Evolutionary conservation across 2,113 vertebrate species (phyloP).

Genomic region (Porphyrio hochstetteri): DNA sequence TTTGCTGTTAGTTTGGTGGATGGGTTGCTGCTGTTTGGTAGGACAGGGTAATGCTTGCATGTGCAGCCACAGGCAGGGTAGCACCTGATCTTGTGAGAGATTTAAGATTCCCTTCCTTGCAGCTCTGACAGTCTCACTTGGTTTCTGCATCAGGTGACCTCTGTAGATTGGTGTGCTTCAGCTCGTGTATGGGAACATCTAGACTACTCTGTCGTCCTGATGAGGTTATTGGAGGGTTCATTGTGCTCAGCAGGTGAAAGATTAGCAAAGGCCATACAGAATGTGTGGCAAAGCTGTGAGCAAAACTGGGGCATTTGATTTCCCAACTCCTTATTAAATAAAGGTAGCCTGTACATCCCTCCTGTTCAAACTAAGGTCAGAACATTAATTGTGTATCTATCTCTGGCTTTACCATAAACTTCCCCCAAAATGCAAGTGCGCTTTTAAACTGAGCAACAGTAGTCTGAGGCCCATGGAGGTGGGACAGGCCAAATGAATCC

Average conservation of each 20-base stretch:
- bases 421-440: not conserved
- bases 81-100: not conserved
- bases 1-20: not conserved
- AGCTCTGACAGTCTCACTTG: not conserved
- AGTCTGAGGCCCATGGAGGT: not conserved
- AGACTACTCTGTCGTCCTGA: not conserved
- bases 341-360: not conserved
- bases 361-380: not conserved
- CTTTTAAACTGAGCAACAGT: not conserved
- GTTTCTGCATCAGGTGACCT: not conserved
- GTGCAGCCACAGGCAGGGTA: not conserved
- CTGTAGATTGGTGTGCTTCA: not conserved
- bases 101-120: not conserved
- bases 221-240: not conserved
- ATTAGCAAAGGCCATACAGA: not conserved
- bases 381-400: not conserved
- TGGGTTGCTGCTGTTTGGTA: not conserved
- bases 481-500: not conserved
- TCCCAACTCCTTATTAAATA: not conserved
- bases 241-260: not conserved
- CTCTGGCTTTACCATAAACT: not conserved
- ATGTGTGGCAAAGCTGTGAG: not conserved
- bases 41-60: not conserved
- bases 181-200: not conserved
- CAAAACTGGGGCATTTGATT: not conserved